A percentile compares a stretch with the other conserved stretches of the same genome.
Conservation (phyloP, 2,113 vertebrate species). For the Tangachromis dhanisi region DNA sequence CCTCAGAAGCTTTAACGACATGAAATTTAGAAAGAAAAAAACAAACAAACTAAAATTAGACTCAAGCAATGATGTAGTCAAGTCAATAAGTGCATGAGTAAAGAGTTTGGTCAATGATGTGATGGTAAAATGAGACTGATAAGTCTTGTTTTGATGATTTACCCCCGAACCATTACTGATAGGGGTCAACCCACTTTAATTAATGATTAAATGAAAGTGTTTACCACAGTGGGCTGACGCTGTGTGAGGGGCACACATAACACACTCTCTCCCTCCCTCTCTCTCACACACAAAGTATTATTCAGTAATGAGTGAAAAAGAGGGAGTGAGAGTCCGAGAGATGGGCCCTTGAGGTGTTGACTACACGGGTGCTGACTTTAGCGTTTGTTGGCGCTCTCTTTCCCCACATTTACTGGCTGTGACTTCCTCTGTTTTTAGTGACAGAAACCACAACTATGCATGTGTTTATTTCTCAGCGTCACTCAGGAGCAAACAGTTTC, state of each 20-base stretch:
- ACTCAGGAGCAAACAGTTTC: constrained; percentile 10
- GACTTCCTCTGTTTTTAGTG: constrained; percentile 50
- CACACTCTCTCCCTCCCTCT: not conserved
- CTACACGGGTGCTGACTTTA: not conserved
- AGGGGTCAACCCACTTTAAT: not conserved
- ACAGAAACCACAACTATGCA: constrained; percentile 54
- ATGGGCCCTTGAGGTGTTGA: not conserved
- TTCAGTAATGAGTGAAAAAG: not conserved
- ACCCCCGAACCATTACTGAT: not conserved
- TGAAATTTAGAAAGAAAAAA: not conserved
- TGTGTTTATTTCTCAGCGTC: constrained; percentile 41
- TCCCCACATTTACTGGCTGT: constrained; percentile 35
- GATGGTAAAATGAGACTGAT: not conserved
- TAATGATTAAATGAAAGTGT: not conserved
- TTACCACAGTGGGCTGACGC: not conserved
- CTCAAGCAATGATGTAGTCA: not conserved
- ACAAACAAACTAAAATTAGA: not conserved
- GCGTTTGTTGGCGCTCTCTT: not conserved
- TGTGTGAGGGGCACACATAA: not conserved
- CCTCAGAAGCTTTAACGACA: not conserved
- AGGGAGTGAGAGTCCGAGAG: not conserved
- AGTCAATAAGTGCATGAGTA: not conserved
- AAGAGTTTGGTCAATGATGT: not conserved
- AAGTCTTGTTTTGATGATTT: not conserved
- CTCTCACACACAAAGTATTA: not conserved